Evolutionary conservation across 2,797 vertebrate genomes (phyloP).

Genomic region (Amblyraja radiata): DNA sequence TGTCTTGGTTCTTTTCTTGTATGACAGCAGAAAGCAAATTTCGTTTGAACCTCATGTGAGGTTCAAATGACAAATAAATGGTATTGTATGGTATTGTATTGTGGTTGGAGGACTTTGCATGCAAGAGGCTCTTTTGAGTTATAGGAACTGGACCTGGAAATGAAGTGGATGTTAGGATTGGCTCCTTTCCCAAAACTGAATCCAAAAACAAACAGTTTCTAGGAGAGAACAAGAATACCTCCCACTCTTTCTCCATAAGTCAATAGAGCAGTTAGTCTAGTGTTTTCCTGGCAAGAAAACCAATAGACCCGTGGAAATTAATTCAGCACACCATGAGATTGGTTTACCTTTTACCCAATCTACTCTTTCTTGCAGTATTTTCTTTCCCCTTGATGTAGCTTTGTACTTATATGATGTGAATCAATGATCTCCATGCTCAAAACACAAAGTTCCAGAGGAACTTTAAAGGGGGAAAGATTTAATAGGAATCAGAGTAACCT

Average conservation of each 20-base stretch:
- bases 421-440: not conserved
- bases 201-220: constrained; percentile 19
- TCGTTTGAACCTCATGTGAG: too few relatives aligned
- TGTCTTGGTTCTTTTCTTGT: too few relatives aligned
- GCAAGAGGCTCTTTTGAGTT: not conserved
- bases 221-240: constrained; percentile 30
- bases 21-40: too few relatives aligned
- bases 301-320: not conserved
- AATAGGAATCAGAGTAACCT: too few relatives aligned
- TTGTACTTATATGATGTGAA: not conserved
- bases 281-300: not conserved
- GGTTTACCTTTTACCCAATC: not conserved
- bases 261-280: not conserved
- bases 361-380: not conserved
- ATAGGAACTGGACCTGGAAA: not conserved
- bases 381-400: not conserved
- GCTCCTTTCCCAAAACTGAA: constrained; percentile 13
- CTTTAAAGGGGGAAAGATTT: too few relatives aligned
- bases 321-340: not conserved
- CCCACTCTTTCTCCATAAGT: constrained; percentile 4
- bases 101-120: not conserved
- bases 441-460: not conserved
- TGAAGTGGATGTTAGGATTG: constrained; percentile 31
- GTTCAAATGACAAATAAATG: too few relatives aligned
- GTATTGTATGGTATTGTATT: too few relatives aligned